Base-by-base conservation (phyloP, 2,797 vertebrate species). In the Furcifer pardalis region DNA sequence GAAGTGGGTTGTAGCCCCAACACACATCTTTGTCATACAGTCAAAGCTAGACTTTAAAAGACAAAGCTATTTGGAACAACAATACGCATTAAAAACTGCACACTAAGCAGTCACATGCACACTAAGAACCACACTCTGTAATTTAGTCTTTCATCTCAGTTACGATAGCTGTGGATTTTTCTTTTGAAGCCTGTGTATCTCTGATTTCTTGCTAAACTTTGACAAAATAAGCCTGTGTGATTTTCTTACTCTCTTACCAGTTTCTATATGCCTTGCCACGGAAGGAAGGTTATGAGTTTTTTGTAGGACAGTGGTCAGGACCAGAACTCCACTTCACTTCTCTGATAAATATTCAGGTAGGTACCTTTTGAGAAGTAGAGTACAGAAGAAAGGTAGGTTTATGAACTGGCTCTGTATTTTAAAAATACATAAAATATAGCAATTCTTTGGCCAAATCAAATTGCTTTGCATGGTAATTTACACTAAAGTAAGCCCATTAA, bases 321-420 rank as follows among this genome's bases (percentile, higher is more conserved):
- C 90, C 96, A 32, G 95, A 99, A 91, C 95, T 99, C n/a, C 98
- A 99, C 91, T 99, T 99, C 93, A 98, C 97, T 86, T 98, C 98
- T 37, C 96, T 99, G 84, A 98, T 99, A 92, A 99, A 99, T 35
- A 89, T 98, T 90, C 98, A 99, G 98, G 98, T 99, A 94, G 85
- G 92, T 91, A 72, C 35, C 17, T 37, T 46, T n/a, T 21, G 35
- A 73, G 32, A 56, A 81, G 46, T 19, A 49, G 5, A 23, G 21
- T 60, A 44, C 44, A 63, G 32, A 4, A 37, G 63, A 25, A 19
- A 56, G 15, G 10, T 35, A n/a, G 27, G 7, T 66, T 15, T 32
- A 42, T 40, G 32, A 60, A 73, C 10, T 73, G 7, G 30, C 5
- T 72, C 23, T 30, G 27, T 30, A 9, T n/a, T 44, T 73, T 30